Percentiles rank a stretch among this genome's conserved stretches.
phyloP scores from a whole-genome alignment of 2,797 vertebrate species.

The Euphonia xanthogaster region DNA sequence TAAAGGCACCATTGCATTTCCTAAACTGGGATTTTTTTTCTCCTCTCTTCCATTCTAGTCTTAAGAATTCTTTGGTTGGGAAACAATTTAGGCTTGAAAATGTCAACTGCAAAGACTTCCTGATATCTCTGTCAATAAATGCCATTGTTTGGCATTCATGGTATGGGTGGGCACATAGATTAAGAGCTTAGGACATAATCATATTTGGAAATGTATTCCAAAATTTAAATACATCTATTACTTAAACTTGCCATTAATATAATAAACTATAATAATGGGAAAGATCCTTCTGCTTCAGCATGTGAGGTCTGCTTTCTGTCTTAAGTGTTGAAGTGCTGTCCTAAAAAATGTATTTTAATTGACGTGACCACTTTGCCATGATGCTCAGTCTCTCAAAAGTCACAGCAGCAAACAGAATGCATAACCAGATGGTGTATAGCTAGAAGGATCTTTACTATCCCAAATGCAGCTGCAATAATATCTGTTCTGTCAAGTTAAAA shows the following conservation, averaged over 20 bases:
- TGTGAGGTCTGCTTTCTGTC: background rate
- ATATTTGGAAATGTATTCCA: slow-evolving; percentile 13
- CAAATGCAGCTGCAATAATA: slow-evolving; percentile 2
- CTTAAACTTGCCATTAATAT: slow-evolving; percentile 26
- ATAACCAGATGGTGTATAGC: slow-evolving; percentile 59
- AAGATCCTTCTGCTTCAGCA: background rate
- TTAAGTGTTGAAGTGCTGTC: background rate
- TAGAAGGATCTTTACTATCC: slow-evolving; percentile 47
- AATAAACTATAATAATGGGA: background rate
- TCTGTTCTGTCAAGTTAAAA: slow-evolving; percentile 63
- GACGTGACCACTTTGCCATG: slow-evolving; percentile 40
- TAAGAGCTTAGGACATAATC: background rate
- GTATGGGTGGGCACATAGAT: background rate
- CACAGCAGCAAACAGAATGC: slow-evolving; percentile 55
- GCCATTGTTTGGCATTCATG: background rate
- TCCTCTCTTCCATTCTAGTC: background rate
- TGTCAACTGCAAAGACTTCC: background rate
- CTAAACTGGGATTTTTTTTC: background rate
- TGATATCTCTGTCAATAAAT: background rate
- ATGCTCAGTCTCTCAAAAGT: slow-evolving; percentile 53
- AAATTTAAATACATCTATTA: background rate
- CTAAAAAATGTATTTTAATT: slow-evolving; percentile 53
- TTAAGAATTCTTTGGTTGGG: background rate
- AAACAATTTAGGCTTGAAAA: background rate
- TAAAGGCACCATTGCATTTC: background rate